Evolutionary conservation across 2,113 vertebrate genomes (phyloP).

Genomic region (Smithornis capensis): DNA sequence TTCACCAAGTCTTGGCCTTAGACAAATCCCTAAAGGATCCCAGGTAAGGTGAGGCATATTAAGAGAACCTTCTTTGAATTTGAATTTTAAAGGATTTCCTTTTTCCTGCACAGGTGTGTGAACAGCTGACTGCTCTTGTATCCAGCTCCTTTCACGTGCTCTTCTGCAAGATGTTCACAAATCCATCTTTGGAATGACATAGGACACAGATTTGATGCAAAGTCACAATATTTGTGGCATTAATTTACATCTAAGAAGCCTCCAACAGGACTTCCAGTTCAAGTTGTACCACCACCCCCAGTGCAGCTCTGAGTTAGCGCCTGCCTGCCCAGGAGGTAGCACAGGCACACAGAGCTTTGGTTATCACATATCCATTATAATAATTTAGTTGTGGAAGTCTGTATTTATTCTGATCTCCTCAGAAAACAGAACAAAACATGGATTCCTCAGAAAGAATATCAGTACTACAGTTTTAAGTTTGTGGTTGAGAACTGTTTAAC

Average conservation of each 20-base stretch:
- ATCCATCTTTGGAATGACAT: accelerated
- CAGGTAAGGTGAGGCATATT: not conserved
- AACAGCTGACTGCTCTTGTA: not conserved
- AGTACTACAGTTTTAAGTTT: not conserved
- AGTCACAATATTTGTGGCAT: not conserved
- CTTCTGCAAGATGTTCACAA: not conserved
- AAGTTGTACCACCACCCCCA: not conserved
- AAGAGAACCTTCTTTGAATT: not conserved
- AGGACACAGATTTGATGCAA: not conserved
- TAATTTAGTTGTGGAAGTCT: not conserved
- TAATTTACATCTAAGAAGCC: not conserved
- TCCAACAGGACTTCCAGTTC: not conserved
- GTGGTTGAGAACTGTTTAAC: not conserved
- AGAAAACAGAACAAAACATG: accelerated
- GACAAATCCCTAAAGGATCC: not conserved
- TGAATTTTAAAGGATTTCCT: not conserved
- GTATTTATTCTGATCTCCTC: not conserved
- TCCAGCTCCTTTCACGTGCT: not conserved
- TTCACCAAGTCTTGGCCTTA: not conserved
- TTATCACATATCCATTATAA: not conserved
- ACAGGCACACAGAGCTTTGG: not conserved
- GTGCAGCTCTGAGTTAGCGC: accelerated
- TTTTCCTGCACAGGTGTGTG: not conserved
- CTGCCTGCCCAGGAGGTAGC: not conserved
- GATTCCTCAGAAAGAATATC: not conserved